Evolutionary conservation across 2,888 invertebrate genomes (phyloP).

Genomic region (Caenorhabditis imperialis): DNA sequence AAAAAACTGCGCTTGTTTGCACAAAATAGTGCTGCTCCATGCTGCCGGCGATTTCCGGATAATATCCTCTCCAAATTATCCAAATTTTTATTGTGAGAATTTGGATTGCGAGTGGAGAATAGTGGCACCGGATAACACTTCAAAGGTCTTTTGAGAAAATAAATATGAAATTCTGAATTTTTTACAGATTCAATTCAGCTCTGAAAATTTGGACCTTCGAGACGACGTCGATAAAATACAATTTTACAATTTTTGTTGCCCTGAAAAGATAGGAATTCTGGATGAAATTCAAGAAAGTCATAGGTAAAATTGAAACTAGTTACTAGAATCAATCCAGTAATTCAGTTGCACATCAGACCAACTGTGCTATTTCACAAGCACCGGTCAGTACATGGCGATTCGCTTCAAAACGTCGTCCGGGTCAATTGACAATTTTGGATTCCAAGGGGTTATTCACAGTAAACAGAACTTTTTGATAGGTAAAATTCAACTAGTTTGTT

Average conservation of each 20-base stretch:
- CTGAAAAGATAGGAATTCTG: constrained; percentile 3
- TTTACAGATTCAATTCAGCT: constrained; percentile 30
- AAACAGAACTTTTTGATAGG: not conserved
- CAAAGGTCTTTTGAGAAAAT: constrained; percentile 31
- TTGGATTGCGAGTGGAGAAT: constrained; percentile 59
- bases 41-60: constrained; percentile 48
- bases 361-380: constrained; percentile 40
- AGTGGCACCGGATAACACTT: constrained; percentile 50
- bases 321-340: not conserved
- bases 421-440: constrained; percentile 52
- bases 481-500: too few relatives aligned
- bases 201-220: constrained; percentile 60
- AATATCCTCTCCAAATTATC: constrained; percentile 60
- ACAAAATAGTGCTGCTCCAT: constrained; percentile 49
- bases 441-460: constrained; percentile 53
- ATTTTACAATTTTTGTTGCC: constrained; percentile 41
- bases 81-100: constrained; percentile 50
- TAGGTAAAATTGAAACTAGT: constrained; percentile 14
- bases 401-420: constrained; percentile 49
- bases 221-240: constrained; percentile 48
- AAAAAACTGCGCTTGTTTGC: too few relatives aligned
- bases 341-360: constrained; percentile 48
- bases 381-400: constrained; percentile 45
- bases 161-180: constrained; percentile 2
- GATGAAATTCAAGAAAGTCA: constrained; percentile 30